Conservation (phyloP, 1,140 invertebrate species). For the Andricus grossulariae region DNA sequence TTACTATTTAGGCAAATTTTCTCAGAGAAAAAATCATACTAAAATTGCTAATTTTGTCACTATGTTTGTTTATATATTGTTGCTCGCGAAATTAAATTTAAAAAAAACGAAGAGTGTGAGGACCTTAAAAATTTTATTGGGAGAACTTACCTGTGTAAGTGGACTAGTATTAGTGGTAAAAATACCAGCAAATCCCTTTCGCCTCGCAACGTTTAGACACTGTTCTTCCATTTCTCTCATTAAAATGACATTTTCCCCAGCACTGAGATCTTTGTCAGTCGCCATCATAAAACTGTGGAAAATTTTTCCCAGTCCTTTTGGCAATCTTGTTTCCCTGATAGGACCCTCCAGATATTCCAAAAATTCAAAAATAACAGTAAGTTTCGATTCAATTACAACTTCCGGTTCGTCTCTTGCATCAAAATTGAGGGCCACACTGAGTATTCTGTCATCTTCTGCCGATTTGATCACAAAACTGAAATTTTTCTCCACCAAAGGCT, state of each 20-base stretch:
- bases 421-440: conserved; percentile 86
- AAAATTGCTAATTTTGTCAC: too few species aligned
- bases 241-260: conserved; percentile 85
- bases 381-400: conserved; percentile 80
- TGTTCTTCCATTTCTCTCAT: conserved; percentile 87
- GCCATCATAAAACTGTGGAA: conserved; percentile 92
- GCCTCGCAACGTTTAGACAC: conserved; percentile 80
- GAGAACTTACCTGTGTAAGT: conserved; percentile 82
- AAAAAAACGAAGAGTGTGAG: too few species aligned
- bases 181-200: conserved; percentile 82
- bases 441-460: conserved; percentile 64
- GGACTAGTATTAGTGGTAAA: conserved; percentile 92
- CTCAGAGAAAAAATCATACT: too few species aligned
- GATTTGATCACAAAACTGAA: conserved; percentile 84
- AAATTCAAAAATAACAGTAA: conserved; percentile 86
- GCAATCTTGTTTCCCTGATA: conserved; percentile 80
- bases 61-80: too few species aligned
- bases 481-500: conserved; percentile 79
- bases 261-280: conserved; percentile 79
- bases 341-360: conserved; percentile 85
- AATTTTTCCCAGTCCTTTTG: conserved; percentile 82
- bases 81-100: too few species aligned
- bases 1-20: too few species aligned
- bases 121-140: too few species aligned
- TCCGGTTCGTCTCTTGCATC: conserved; percentile 87